Base-by-base conservation (phyloP, 2,888 invertebrate species). In the Drosophila sordidula region DNA sequence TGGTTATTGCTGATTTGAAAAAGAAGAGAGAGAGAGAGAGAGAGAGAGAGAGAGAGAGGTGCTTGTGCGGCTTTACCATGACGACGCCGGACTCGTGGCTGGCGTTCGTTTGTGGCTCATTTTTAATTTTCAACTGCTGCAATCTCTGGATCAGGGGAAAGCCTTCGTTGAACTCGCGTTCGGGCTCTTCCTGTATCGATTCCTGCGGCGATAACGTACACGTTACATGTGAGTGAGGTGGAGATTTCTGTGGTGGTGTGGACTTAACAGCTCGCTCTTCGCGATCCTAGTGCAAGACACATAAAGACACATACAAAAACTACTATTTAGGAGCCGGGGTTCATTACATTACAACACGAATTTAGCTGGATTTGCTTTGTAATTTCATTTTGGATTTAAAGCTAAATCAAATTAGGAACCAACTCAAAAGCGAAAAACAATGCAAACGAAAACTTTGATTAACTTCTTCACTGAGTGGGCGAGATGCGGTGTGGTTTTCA, bases 131-230 rank as follows among this genome's bases (percentile, higher is more conserved):
- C 47, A 96, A 93, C 71, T 96, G 93, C 25, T 96, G 93, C 67
- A 97, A 93, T 74, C 96, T 93, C 91, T 97, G 96, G 25, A 97
- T 93, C 5, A 96, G 96, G 54, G 96, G 93, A 51, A 95, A 95
- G 71, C 95, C 95, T 49, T 95, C 95, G 59, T 95, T 94, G 12
- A 95, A 93, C 92, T 95, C 95, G 12, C 94, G 93, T 90, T 94
- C 94, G 54, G 88, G 91, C 78, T 91, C 92, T 80, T 92, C 92
- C 84, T 92, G 93, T 81, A 92, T 92, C 44, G 93, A 92, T 90
- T 92, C 91, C 91, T 92, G 92, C 89, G 92, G 93, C 72, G 93
- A 93, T 78, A 94, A 94, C 69, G 94, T 93, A 87, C 94, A 94
- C 70, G 94, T 94, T 66, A 95, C 94, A 63, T 95, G 95, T 56